These are phyloP conservation scores for Lasius platythorax DNA, from an alignment of 2,888 invertebrate species.

Conservation along the genomic window DNA sequence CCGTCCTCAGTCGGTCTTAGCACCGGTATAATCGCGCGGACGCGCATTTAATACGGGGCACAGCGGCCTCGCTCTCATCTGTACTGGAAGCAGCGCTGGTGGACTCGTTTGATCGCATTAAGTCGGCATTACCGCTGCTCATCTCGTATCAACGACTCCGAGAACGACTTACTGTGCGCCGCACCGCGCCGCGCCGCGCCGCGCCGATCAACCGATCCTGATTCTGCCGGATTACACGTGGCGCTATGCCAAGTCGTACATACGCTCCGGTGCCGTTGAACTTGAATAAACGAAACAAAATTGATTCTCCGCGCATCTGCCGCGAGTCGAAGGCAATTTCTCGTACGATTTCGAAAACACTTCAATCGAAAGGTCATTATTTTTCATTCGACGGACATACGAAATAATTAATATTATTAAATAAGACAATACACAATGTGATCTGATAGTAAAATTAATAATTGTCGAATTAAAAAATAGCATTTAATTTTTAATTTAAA, in stretches of 20 bases:
- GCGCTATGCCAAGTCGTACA: constrained; percentile 16
- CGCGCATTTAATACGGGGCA: neutral
- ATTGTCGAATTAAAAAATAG: neutral
- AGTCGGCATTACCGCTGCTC: constrained; percentile 60
- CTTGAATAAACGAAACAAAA: constrained; percentile 1
- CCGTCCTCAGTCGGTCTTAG: constrained; percentile 28
- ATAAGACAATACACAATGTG: neutral
- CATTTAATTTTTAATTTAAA: neutral
- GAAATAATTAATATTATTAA: neutral
- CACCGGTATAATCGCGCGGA: constrained; percentile 34
- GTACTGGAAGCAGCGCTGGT: constrained; percentile 22
- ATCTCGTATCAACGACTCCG: constrained; percentile 48
- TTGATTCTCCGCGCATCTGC: neutral
- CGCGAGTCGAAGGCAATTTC: neutral
- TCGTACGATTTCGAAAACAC: neutral
- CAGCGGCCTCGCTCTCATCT: constrained; percentile 25
- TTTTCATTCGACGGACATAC: neutral
- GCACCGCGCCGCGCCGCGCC: neutral
- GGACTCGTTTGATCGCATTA: constrained; percentile 66
- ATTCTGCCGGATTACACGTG: constrained; percentile 43
- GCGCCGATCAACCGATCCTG: constrained; percentile 28
- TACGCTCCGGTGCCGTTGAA: constrained; percentile 32
- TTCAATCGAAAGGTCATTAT: neutral
- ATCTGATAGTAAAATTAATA: neutral
- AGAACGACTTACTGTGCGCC: constrained; percentile 2